A percentile compares a stretch with the other conserved stretches of the same genome.
These are phyloP conservation scores for Palythoa caribaeorum DNA, from an alignment of 92 coral and sea anemone genomes.

Conservation along the genomic window DNA sequence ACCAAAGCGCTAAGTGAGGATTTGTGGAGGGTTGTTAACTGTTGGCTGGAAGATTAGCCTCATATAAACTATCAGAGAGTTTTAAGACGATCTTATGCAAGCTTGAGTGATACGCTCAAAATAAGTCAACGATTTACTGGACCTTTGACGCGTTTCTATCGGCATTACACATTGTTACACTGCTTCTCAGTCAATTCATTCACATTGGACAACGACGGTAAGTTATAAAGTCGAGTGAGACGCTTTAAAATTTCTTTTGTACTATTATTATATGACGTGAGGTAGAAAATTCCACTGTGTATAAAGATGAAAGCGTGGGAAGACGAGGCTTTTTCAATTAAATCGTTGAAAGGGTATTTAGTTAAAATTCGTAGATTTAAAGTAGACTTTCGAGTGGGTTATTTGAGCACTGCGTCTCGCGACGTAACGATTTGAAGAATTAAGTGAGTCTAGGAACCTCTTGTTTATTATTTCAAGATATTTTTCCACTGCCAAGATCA, in stretches of 20 bases:
- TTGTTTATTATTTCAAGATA: not conserved
- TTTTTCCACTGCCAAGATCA: not conserved
- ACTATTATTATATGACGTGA: conserved; percentile 1
- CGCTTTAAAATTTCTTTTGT: not conserved
- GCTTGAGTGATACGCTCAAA: not conserved
- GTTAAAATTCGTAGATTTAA: not conserved
- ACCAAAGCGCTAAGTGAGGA: conserved; percentile 7
- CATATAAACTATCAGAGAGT: not conserved
- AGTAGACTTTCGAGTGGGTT: not conserved
- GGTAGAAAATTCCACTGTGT: not conserved
- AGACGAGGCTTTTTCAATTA: not conserved
- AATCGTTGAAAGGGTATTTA: not conserved
- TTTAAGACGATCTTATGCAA: not conserved
- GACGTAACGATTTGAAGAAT: conserved; percentile 4
- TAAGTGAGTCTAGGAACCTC: not conserved
- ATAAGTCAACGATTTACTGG: not conserved
- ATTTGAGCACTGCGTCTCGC: not conserved
- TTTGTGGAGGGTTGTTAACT: not conserved
- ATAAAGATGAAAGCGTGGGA: not conserved
- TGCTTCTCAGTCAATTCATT: not conserved
- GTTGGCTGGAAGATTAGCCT: not conserved
- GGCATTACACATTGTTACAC: not conserved
- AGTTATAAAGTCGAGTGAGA: not conserved
- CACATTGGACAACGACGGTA: not conserved
- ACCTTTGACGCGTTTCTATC: not conserved